phyloP scores from a whole-genome alignment of 2,797 vertebrate genomes.

The Poeciliopsis presidionis region DNA sequence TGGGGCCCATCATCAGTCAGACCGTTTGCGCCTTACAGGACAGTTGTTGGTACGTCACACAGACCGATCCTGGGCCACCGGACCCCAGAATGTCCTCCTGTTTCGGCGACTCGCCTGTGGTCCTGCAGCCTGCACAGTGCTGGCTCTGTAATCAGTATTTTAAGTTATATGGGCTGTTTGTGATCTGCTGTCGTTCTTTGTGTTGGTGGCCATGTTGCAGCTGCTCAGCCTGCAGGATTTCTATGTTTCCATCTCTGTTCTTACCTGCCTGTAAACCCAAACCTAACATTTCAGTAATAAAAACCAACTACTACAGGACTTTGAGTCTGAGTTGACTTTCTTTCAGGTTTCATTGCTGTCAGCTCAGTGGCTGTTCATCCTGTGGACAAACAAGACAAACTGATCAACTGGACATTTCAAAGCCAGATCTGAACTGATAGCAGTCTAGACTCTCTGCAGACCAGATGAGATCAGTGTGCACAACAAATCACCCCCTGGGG shows the following conservation, averaged over 20 bases:
- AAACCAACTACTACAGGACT: slow-evolving; percentile 73
- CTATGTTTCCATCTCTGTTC: slow-evolving; percentile 32
- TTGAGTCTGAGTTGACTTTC: background rate
- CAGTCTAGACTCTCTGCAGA: too few species aligned
- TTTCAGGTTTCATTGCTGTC: background rate
- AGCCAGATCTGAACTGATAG: too few species aligned
- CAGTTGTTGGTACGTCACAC: background rate
- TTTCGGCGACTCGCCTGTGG: background rate
- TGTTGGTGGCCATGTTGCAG: slow-evolving; percentile 34
- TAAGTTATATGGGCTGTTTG: slow-evolving; percentile 96
- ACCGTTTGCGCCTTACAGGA: background rate
- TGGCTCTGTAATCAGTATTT: slow-evolving; percentile 94
- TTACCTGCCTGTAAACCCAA: slow-evolving; percentile 79
- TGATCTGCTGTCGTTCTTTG: slow-evolving; percentile 49
- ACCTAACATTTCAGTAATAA: slow-evolving; percentile 85
- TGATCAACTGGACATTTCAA: too few species aligned
- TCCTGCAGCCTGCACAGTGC: slow-evolving; percentile 80
- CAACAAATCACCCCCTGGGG: too few species aligned
- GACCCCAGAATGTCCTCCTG: background rate
- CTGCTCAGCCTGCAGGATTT: slow-evolving; percentile 56
- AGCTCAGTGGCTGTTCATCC: too few species aligned
- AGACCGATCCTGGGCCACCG: background rate
- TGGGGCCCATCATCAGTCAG: background rate
- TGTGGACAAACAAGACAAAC: too few species aligned
- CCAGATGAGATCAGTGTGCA: too few species aligned